Base-by-base conservation (phyloP, 1,140 invertebrate genomes). In the Varroa destructor region DNA sequence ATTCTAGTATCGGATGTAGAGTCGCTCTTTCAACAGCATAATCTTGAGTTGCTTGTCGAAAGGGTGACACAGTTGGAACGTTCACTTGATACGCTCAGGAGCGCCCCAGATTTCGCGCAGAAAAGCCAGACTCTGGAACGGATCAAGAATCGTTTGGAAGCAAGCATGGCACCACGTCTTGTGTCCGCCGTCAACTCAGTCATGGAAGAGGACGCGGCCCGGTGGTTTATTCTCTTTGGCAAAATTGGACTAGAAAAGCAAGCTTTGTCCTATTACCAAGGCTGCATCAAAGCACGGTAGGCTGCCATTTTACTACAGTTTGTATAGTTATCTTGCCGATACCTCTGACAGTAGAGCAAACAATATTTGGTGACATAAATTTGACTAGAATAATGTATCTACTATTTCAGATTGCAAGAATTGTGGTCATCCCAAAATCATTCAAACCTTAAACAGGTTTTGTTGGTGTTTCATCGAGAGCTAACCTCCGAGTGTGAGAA, bases 401-500 rank as follows among this genome's bases (percentile, higher is more conserved):
- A 6, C 36, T 67, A 36, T 40, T 12, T 14, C 61, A 67, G 61
- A 37, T 46, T 67, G 12, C 61, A 67, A 40, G 61, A 67, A 40
- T 37, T 67, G 8, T 67, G 61, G 61, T 67, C 61, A 36, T 67
- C 61, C 5, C 61, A 67, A 46, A 67, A 67, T 67, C 61, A 67
- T 40, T 67, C 61, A 46, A 67, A 67, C 37, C 61, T 67, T 3
- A 67, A 67, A 67, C 61, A 67, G 46, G 61, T 37, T 25, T 37
- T 67, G 2, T 40, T 46, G 40, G 14, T 67, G 12, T 67, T 67
- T 37, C 61, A 67, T 37, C 61, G 61, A 67, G 61, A 67, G 37
- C 37, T 67, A 40, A 67, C 61, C 10, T 67, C 61, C 36, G 61
- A 67, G 61, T 67, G 61, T 67, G 61, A 67, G 61, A 67, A 67